Conservation (phyloP, 2,888 invertebrate species). For the Lissocephala sabroskyi region DNA sequence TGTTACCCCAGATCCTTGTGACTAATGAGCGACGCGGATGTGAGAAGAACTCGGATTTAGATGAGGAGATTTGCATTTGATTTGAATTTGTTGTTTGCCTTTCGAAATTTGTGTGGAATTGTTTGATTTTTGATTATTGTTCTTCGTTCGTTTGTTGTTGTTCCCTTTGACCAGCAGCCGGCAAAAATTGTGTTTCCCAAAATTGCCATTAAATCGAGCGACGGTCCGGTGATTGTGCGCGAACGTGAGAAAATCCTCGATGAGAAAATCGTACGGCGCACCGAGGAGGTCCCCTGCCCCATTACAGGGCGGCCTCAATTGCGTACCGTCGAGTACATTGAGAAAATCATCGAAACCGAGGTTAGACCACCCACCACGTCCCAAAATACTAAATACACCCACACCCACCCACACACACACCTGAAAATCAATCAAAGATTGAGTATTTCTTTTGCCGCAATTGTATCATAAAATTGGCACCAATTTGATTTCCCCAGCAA, state of each 20-base stretch:
- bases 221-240: slow-evolving; percentile 87
- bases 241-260: slow-evolving; percentile 92
- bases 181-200: slow-evolving; percentile 80
- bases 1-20: slow-evolving; percentile 14
- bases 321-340: slow-evolving; percentile 93
- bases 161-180: slow-evolving; percentile 47
- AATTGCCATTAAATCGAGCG: slow-evolving; percentile 89
- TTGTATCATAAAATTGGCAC: too few relatives aligned
- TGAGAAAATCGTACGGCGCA: slow-evolving; percentile 88
- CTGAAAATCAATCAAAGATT: not conserved
- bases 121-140: too few relatives aligned
- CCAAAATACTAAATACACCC: too few relatives aligned
- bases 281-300: slow-evolving; percentile 91
- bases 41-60: not conserved
- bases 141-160: slow-evolving; percentile 15
- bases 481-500: too few relatives aligned
- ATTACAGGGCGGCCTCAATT: slow-evolving; percentile 88
- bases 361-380: too few relatives aligned
- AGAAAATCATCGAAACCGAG: slow-evolving; percentile 97
- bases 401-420: not conserved
- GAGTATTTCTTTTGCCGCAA: not conserved
- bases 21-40: slow-evolving; percentile 28
- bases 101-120: too few relatives aligned
- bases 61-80: not conserved
- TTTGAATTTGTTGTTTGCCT: too few relatives aligned